These are phyloP conservation scores for Chelidonichthys spinosus DNA, from an alignment of 2,797 vertebrate genomes.

Conservation along the genomic window DNA sequence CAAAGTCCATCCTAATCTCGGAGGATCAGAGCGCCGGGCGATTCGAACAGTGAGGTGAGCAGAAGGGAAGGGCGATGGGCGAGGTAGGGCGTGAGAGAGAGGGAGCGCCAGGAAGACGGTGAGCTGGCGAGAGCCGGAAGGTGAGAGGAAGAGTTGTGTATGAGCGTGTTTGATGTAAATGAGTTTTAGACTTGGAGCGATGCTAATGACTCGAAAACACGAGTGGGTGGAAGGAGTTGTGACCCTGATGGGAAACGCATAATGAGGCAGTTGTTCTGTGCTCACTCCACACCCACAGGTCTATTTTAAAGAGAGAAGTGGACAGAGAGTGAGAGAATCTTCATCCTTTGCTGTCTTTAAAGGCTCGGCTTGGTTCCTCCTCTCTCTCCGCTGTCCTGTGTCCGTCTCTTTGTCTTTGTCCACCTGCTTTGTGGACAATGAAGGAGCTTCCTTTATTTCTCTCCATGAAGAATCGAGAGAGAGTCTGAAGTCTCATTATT, in stretches of 20 bases:
- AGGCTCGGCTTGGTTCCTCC: slow-evolving; percentile 30
- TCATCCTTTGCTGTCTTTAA: slow-evolving; percentile 32
- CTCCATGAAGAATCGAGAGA: slow-evolving; percentile 20
- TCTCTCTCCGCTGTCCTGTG: slow-evolving; percentile 27
- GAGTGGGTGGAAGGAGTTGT: slow-evolving; percentile 51
- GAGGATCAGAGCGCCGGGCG: slow-evolving; percentile 47
- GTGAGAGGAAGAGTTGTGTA: slow-evolving; percentile 33
- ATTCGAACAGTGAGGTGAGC: slow-evolving; percentile 59
- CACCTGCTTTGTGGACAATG: slow-evolving; percentile 41
- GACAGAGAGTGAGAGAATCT: not conserved
- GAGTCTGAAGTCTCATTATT: slow-evolving; percentile 46
- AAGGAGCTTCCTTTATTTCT: slow-evolving; percentile 60
- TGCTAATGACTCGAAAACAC: slow-evolving; percentile 40
- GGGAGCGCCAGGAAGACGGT: slow-evolving; percentile 19
- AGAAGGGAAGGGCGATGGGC: slow-evolving; percentile 15
- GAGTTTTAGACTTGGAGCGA: slow-evolving; percentile 14
- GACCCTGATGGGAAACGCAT: slow-evolving; percentile 63
- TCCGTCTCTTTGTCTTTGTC: slow-evolving; percentile 21
- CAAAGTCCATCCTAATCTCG: slow-evolving; percentile 73
- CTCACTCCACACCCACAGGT: slow-evolving; percentile 43
- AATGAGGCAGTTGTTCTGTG: slow-evolving; percentile 51
- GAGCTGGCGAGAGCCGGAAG: slow-evolving; percentile 16
- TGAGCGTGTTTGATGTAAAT: slow-evolving; percentile 26
- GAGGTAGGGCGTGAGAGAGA: slow-evolving; percentile 67
- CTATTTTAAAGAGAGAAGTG: not conserved